phyloP scores from a whole-genome alignment of 35 echinoderm and acorn worm genomes.

The Apostichopus japonicus region DNA sequence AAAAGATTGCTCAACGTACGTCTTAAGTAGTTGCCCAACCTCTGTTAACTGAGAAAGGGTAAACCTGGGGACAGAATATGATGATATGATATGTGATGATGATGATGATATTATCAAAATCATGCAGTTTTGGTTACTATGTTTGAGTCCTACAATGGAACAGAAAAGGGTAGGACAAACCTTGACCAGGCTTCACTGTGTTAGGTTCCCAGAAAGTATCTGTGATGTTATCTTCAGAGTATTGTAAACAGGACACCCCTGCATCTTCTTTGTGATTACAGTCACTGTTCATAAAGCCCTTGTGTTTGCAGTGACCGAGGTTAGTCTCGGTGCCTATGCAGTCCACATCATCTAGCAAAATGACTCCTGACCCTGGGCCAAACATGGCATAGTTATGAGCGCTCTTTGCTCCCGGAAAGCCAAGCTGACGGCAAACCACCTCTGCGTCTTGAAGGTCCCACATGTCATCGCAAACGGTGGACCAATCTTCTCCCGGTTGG shows the following conservation, averaged over 20 bases:
- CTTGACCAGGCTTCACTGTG: background rate
- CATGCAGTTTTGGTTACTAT: too few species aligned
- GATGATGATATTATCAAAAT: too few species aligned
- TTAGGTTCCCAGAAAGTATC: background rate
- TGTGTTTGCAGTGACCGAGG: conserved; percentile 38
- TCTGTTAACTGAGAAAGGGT: too few species aligned
- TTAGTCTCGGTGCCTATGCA: conserved; percentile 49
- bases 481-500: conserved; percentile 11
- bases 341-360: conserved; percentile 39
- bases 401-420: conserved; percentile 37
- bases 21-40: too few species aligned
- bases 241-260: conserved; percentile 45
- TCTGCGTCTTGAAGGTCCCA: conserved; percentile 58
- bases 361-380: conserved; percentile 46
- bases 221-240: background rate
- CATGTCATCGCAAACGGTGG: conserved; percentile 52
- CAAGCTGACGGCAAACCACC: conserved; percentile 58
- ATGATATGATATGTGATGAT: too few species aligned
- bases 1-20: too few species aligned
- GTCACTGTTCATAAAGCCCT: background rate
- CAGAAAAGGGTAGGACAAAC: background rate
- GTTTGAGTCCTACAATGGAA: too few species aligned
- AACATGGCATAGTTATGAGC: conserved; percentile 21
- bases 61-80: too few species aligned
- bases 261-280: conserved; percentile 61